Conservation (phyloP, 2,113 vertebrate genomes). For the Dunckerocampus dactyliophorus region DNA sequence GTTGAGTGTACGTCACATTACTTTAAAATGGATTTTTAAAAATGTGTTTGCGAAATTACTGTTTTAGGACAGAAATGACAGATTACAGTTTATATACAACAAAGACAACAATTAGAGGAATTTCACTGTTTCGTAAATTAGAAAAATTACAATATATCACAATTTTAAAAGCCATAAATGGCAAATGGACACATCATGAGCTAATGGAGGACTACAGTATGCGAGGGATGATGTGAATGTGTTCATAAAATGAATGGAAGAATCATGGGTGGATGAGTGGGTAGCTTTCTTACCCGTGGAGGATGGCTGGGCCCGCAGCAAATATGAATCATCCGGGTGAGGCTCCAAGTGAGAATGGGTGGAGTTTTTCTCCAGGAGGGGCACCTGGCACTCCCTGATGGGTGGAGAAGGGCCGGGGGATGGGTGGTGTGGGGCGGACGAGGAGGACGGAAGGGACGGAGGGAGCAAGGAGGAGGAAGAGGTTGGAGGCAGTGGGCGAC, state of each 20-base stretch:
- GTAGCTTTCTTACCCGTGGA: conserved; percentile 83
- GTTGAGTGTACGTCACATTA: no score
- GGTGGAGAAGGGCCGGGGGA: conserved; percentile 88
- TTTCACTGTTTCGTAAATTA: no score
- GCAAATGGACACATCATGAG: conserved; percentile 36
- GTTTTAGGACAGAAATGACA: no score
- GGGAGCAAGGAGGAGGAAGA: conserved; percentile 94
- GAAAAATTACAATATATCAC: not conserved
- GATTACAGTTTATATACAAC: no score
- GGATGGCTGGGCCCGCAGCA: conserved; percentile 88
- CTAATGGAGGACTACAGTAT: conserved; percentile 15
- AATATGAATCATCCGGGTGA: conserved; percentile 93
- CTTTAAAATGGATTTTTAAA: no score
- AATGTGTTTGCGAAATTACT: no score
- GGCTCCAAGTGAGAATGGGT: conserved; percentile 98
- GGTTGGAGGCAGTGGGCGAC: conserved; percentile 97
- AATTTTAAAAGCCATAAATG: conserved; percentile 10
- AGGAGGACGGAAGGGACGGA: conserved; percentile 91
- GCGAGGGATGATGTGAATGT: conserved; percentile 36
- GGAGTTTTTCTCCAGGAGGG: conserved; percentile 98
- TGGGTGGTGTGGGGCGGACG: conserved; percentile 85
- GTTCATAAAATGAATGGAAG: conserved; percentile 20
- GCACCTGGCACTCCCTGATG: conserved; percentile 92
- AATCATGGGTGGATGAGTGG: conserved; percentile 12
- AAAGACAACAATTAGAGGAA: no score